Percentiles rank a stretch among this genome's conserved stretches.
These are phyloP conservation scores for Caenorhabditis remanei DNA, from an alignment of 1,140 invertebrate genomes.

Conservation along the genomic window DNA sequence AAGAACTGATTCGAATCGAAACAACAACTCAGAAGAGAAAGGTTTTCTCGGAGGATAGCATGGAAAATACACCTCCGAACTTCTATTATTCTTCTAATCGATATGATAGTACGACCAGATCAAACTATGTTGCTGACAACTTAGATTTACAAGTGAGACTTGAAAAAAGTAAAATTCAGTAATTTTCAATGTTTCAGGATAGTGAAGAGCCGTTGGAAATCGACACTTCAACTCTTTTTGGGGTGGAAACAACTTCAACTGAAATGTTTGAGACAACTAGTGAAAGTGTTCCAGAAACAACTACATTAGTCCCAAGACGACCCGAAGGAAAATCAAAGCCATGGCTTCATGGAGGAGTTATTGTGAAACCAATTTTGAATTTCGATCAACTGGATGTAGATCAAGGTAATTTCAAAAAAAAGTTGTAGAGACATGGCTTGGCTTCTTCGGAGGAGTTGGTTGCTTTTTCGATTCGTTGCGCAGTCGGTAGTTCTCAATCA, in stretches of 20 bases:
- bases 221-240: slow-evolving; percentile 10
- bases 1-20: slow-evolving; percentile 3
- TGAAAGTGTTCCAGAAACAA: not conserved
- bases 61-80: slow-evolving; percentile 57
- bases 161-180: not conserved
- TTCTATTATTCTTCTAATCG: slow-evolving; percentile 52
- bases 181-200: not conserved
- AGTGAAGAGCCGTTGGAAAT: slow-evolving; percentile 23
- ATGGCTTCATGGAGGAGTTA: slow-evolving; percentile 38
- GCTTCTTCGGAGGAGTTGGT: too few species aligned
- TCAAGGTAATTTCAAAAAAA: slow-evolving; percentile 14
- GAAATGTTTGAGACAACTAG: not conserved
- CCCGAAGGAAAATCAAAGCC: slow-evolving; percentile 4
- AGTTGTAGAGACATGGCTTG: too few species aligned
- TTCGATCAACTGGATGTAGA: slow-evolving; percentile 46
- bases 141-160: slow-evolving; percentile 6
- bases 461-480: too few species aligned
- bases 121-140: slow-evolving; percentile 33
- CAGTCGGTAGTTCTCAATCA: too few species aligned
- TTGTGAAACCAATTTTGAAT: slow-evolving; percentile 39
- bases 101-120: slow-evolving; percentile 43
- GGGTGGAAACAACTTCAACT: not conserved
- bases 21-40: slow-evolving; percentile 31
- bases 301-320: not conserved
- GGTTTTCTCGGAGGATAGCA: slow-evolving; percentile 58